phyloP scores from a whole-genome alignment of 2,113 vertebrate genomes.

The Scomber japonicus region DNA sequence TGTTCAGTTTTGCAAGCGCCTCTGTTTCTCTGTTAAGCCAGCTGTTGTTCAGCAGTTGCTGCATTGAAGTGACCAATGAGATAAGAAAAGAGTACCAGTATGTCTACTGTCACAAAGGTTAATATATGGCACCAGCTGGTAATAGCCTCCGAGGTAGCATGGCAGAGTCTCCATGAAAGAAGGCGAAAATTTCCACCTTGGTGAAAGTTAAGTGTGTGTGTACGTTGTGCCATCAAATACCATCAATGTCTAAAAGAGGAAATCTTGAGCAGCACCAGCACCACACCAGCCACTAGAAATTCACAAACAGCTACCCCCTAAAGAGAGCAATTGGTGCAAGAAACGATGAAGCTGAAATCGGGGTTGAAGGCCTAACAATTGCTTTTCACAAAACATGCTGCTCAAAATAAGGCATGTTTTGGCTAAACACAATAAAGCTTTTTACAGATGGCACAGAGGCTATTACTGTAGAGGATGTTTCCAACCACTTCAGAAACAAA shows the following conservation, averaged over 20 bases:
- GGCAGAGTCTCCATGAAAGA: neutral
- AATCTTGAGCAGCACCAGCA: conserved; percentile 8
- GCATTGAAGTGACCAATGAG: too few relatives aligned
- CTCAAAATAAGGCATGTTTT: neutral
- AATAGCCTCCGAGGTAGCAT: neutral
- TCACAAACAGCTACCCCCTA: neutral
- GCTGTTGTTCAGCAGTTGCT: too few relatives aligned
- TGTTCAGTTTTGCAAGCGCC: too few relatives aligned
- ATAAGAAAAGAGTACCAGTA: too few relatives aligned
- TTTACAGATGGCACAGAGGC: neutral
- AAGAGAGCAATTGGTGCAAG: neutral
- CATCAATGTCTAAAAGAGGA: neutral
- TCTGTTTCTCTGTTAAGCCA: too few relatives aligned
- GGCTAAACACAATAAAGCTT: conserved; percentile 6
- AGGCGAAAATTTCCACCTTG: neutral
- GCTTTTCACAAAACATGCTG: conserved; percentile 10
- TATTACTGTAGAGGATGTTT: neutral
- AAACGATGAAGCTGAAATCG: neutral
- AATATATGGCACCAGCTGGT: too few relatives aligned
- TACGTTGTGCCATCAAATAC: neutral
- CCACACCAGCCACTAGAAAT: conserved; percentile 11
- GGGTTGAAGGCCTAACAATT: conserved; percentile 1
- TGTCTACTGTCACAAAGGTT: too few relatives aligned
- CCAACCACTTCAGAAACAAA: neutral
- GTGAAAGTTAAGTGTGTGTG: neutral